phyloP scores from a whole-genome alignment of 2,113 vertebrate genomes.

The Lasiurus borealis region DNA sequence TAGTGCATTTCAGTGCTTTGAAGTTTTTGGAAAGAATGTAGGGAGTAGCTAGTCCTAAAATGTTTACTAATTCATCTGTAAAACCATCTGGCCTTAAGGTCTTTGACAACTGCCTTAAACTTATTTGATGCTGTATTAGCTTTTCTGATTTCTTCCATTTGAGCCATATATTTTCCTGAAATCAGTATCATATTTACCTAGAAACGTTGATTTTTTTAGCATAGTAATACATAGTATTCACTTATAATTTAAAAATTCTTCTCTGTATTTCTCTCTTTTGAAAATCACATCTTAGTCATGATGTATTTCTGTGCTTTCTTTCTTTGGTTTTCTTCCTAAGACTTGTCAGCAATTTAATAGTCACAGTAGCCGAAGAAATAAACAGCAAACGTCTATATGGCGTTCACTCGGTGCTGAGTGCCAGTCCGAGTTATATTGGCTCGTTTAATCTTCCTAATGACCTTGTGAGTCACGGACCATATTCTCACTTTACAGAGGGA shows the following conservation, averaged over 20 bases:
- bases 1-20: background rate
- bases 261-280: background rate
- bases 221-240: background rate
- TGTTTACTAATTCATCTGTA: background rate
- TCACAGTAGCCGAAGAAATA: background rate
- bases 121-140: background rate
- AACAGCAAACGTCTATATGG: background rate
- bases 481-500: background rate
- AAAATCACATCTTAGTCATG: background rate
- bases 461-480: background rate
- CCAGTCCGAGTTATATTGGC: background rate
- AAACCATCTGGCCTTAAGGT: background rate
- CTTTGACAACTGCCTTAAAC: background rate
- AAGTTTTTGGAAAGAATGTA: background rate
- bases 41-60: background rate
- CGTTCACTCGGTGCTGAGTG: background rate
- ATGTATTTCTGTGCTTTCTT: conserved; percentile 3
- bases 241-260: background rate
- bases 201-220: background rate
- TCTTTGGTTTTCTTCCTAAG: conserved; percentile 35
- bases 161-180: background rate
- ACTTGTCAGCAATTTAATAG: background rate
- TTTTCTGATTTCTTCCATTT: background rate
- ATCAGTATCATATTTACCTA: background rate
- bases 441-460: background rate